Base-by-base conservation (phyloP, 1,140 invertebrate genomes). In the Drosophila insularis region DNA sequence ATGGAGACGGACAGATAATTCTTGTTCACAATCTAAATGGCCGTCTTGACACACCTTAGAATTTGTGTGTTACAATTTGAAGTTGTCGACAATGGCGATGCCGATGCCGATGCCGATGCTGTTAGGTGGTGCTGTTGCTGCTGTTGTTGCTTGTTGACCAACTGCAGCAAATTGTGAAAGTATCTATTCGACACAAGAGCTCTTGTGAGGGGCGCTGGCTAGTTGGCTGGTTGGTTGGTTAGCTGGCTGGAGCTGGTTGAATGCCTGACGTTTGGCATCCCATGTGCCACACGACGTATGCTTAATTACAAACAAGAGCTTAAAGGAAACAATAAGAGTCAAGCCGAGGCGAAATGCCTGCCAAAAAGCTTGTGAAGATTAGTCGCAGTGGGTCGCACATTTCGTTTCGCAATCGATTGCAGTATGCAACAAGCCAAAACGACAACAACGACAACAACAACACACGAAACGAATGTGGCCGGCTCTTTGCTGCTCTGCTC, bases 381-480 rank as follows among this genome's bases (percentile, higher is more conserved):
- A 89, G 84, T 89, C 84, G 80, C 85, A 89, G 84, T 89, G 84
- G 84, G 84, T 89, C 81, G 85, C 84, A 89, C 84, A 89, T 84
- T 89, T 89, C 85, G 84, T 89, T 89, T 89, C 84, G 84, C 84
- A 89, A 89, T 89, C 84, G 84, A 89, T 89, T 89, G 84, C 84
- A 89, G 89, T 85, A 89, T 89, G 84, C 85, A 89, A 84, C 81
- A 78, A 59, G 74, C 70, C 46, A 32, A 69, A 68, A 14, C 63
- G 70, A 11, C 78, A 70, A 8, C 50, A 54, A n/a, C 50, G 40
- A n/a, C 65, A 63, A 19, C 67, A 62, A 27, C 62, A 50, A 27
- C 59, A 55, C 78, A 80, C 72, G 79, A 87, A 87, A 76, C 77
- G 87, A 86, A 90, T 90, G 87, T 89, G 84, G 61, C 80, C 53